Conservation (phyloP, 2,797 vertebrate genomes). For the Leuciscus waleckii region DNA sequence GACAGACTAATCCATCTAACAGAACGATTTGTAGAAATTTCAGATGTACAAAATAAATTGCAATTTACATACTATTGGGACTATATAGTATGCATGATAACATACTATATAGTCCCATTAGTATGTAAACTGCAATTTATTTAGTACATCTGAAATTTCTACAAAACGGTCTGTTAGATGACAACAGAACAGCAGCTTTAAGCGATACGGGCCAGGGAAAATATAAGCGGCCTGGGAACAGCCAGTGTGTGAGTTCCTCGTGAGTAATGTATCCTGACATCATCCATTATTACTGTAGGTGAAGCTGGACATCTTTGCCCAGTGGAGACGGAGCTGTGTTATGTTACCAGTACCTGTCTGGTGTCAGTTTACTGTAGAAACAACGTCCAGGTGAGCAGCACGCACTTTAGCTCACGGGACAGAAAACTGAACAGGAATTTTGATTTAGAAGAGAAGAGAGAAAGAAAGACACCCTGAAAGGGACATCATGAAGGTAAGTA, state of each 20-base stretch:
- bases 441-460: not conserved
- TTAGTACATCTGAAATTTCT: not conserved
- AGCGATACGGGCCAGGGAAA: not conserved
- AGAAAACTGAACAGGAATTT: not conserved
- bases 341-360: slow-evolving; percentile 35
- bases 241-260: not conserved
- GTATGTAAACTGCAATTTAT: not conserved
- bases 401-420: not conserved
- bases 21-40: too few species aligned
- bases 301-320: slow-evolving; percentile 35
- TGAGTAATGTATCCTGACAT: slow-evolving; percentile 35
- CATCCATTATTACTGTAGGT: slow-evolving; percentile 38
- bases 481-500: slow-evolving; percentile 55
- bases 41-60: too few species aligned
- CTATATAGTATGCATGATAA: too few species aligned
- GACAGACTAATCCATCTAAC: too few species aligned
- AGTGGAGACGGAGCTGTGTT: slow-evolving; percentile 15
- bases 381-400: slow-evolving; percentile 30
- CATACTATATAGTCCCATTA: not conserved
- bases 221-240: not conserved
- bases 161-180: not conserved
- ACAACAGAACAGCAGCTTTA: not conserved
- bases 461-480: slow-evolving; percentile 10
- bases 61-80: too few species aligned
- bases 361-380: slow-evolving; percentile 53